Conservation (phyloP, 2,888 invertebrate species). For the Platycnemis pennipes region DNA sequence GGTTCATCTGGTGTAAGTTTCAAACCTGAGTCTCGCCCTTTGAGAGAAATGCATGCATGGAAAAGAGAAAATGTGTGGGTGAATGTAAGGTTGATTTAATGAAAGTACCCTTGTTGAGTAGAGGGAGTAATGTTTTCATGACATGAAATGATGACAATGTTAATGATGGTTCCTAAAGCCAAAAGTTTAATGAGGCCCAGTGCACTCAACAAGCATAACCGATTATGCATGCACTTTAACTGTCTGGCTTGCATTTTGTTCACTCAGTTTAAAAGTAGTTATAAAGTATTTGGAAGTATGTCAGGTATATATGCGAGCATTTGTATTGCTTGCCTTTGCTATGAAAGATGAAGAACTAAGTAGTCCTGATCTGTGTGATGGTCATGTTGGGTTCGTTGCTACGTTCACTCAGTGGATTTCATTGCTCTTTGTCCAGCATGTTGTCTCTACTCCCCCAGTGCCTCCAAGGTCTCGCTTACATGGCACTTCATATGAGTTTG, state of each 20-base stretch:
- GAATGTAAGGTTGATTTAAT: constrained; percentile 56
- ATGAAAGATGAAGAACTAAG: neutral
- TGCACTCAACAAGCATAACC: constrained; percentile 62
- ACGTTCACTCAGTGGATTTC: constrained; percentile 57
- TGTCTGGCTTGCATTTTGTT: constrained; percentile 63
- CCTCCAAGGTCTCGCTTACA: neutral
- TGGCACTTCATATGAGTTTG: constrained; percentile 56
- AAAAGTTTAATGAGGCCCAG: constrained; percentile 65
- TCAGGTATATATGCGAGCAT: constrained; percentile 34
- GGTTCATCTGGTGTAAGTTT: constrained; percentile 64
- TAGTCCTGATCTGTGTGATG: constrained; percentile 42
- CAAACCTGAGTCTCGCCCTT: constrained; percentile 60
- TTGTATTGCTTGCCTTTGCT: constrained; percentile 33
- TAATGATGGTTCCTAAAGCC: constrained; percentile 66
- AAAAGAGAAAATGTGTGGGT: constrained; percentile 53
- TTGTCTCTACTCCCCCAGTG: constrained; percentile 51
- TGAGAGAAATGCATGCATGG: constrained; percentile 45
- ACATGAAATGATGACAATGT: constrained; percentile 66
- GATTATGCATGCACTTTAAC: constrained; percentile 62
- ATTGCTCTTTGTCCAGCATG: constrained; percentile 63
- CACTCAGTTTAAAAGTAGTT: constrained; percentile 62
- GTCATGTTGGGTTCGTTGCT: constrained; percentile 44
- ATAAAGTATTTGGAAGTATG: constrained; percentile 38
- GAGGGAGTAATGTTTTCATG: constrained; percentile 68
- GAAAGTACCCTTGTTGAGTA: constrained; percentile 62